Evolutionary conservation across 2,888 invertebrate species (phyloP), one percentile per base, ranked within the genome.

Genomic region (Sesamia inferens): DNA sequence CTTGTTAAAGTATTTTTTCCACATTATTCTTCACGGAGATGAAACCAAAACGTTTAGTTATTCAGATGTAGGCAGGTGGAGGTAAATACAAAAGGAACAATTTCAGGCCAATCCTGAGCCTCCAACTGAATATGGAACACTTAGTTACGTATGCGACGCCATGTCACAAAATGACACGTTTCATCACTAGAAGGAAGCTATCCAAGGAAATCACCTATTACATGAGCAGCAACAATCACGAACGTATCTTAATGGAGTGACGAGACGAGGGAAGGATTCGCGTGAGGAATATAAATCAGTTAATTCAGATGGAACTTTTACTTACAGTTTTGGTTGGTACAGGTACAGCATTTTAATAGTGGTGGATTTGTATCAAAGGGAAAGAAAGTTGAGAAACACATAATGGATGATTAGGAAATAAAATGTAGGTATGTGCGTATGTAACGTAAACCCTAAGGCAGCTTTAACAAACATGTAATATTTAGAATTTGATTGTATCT

Each of bases 281-380:
- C 63, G 73, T 39, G 16, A 31, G 67, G 86, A 84, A 86, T 85
- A 86, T 84, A 84, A 86, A 85, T 84, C 78, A 84, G 78, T 55
- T 81, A 74, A 74, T 81, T 84, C 78, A 48, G 47, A n/a, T 61
- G 62, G 54, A 76, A 80, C 47, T 82, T 82, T 82, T 68, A 76
- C 76, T 68, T 71, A 77, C 54, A 66, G 57, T 72, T 76, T 77
- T 54, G 63, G 47, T 81, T 44, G 65, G 31, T 11, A 31, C 57
- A 63, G 57, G 66, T 69, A 59, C 24, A 10, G 81, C 65, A 83
- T 83, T 66, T 73, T 61, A 78, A 72, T 65, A 55, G 57, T 22
- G 55, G 24, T 24, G 67, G 31, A n/a, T 71, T 73, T 55, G 22
- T 47, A 54, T 68, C 48, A 57, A 31, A 66, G 58, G 42, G 5